Base-by-base conservation (phyloP, 2,888 invertebrate genomes). In the Meghimatium bilineatum region DNA sequence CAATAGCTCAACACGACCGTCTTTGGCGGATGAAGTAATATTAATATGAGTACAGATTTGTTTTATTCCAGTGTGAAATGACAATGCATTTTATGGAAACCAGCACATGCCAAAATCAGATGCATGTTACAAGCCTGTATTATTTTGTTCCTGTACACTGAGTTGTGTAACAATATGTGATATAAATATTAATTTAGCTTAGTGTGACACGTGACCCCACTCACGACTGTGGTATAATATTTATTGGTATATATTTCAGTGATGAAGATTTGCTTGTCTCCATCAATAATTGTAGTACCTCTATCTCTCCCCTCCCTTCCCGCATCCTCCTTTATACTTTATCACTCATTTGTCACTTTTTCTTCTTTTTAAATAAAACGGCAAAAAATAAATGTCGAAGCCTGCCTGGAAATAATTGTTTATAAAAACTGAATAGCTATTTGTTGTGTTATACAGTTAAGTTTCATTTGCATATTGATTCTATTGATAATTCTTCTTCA, bases 371-470 rank as follows among this genome's bases (percentile, higher is more conserved):
- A 32, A 52, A 52, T 52, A 74, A 74, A 52, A 34, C 1, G 32
- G 32, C 52, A 74, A 74, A 74, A n/a, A 34, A 32, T 52, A 74
- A 52, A 32, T 49, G 32, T 74, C 32, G 74, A 52, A 74, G 32
- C 34, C 29, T 74, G 32, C 34, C 29, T 74, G 32, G 29, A 10
- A 32, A 20, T 74, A 6, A n/a, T 74, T 52, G 52, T 74, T 32
- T 29, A 0, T 23, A 74, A 12, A 34, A 36, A 26, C 38, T 71
- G 66, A 66, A 69, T 69, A 34, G 6, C 36, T 44, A 52, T 32
- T 8, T 32, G 6, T 17, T n/a, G 56, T 17, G 56, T 29, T 52
- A 52, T 52, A n/a, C 32, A 20, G 49, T 74, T 10, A 32, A 52
- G 32, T 49, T 23, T 74, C 38, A 8, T 3, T 74, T 74, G 5